A percentile compares a stretch with the other conserved stretches of the same genome.
Conservation (phyloP, 1,140 invertebrate genomes). For the Leptinotarsa undecemlineata region DNA sequence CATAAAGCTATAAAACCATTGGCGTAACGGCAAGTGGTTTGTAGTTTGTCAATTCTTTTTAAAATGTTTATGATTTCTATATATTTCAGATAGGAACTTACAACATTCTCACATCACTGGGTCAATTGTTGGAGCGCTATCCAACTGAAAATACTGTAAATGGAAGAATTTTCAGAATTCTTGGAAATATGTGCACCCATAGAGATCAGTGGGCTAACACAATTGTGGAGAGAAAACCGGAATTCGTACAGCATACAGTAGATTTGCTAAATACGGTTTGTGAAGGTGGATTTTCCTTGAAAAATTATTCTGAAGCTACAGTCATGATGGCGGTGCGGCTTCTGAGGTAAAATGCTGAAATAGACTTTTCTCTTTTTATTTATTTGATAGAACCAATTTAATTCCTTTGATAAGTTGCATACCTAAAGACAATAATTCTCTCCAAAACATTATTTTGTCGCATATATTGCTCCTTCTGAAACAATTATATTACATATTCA, state of each 20-base stretch:
- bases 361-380: background rate
- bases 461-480: too few relatives aligned
- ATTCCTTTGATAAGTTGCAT: background rate
- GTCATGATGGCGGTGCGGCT: conserved; percentile 42
- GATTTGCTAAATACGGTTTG: conserved; percentile 40
- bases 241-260: conserved; percentile 43
- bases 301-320: conserved; percentile 41
- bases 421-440: background rate
- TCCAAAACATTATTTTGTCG: conserved; percentile 1
- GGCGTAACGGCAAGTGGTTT: too few relatives aligned
- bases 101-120: conserved; percentile 43
- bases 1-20: background rate
- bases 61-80: background rate
- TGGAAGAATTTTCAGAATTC: conserved; percentile 49
- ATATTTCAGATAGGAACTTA: conserved; percentile 41
- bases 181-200: conserved; percentile 52
- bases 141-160: conserved; percentile 50
- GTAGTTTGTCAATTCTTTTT: background rate
- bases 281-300: conserved; percentile 22
- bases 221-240: conserved; percentile 44
- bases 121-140: conserved; percentile 45
- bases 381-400: background rate
- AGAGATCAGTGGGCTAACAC: conserved; percentile 40
- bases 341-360: conserved; percentile 35
- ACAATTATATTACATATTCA: too few relatives aligned